Base-by-base conservation (phyloP, 2,888 invertebrate genomes). In the Unio delphinus region DNA sequence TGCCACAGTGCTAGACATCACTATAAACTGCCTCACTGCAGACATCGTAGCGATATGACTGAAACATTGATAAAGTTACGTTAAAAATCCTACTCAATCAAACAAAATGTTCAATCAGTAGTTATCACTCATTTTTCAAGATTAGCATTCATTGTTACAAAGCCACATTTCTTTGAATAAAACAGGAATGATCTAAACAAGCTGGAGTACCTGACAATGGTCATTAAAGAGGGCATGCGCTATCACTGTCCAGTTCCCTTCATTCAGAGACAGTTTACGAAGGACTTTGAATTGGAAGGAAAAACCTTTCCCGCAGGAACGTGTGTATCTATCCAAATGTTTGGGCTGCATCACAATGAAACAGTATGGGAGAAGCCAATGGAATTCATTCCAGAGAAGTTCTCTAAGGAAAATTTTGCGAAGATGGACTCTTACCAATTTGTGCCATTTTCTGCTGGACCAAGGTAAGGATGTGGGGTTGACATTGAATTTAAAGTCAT, bases 171-270 rank as follows among this genome's bases (percentile, higher is more conserved):
- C 1, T 28, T n/a, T 45, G 8, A 45, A 45, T 59, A 62, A 62
- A 68, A 17, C 59, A 88, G 88, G 86, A 81, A 83, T 17, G 87
- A 88, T 70, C 67, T 88, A 55, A 63, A 67, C 0, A 72, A 80
- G 28, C 70, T 88, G 59, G 80, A 81, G 30, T 87, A 85, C 74
- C 70, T 86, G 55, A 85, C 87, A 11, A 80, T 83, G 80, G 88
- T 86, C 76, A 82, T 87, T 23, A 88, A 87, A 68, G 88, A 88
- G 73, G 76, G 76, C 1, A 75, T 87, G 79, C 76, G 88, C 11
- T 54, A 81, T 8, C 81, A 86, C 61, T 72, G 78, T 45, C 83
- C 87, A 3, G 86, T 87, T 3, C 84, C 86, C 0, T 73, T 84
- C 54, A 82, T 86, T 26, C 79, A 80, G 56, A 73, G 88, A 68